A percentile compares a stretch with the other conserved stretches of the same genome.
Conservation (phyloP, 2,797 vertebrate species). For the Aratinga solstitialis region DNA sequence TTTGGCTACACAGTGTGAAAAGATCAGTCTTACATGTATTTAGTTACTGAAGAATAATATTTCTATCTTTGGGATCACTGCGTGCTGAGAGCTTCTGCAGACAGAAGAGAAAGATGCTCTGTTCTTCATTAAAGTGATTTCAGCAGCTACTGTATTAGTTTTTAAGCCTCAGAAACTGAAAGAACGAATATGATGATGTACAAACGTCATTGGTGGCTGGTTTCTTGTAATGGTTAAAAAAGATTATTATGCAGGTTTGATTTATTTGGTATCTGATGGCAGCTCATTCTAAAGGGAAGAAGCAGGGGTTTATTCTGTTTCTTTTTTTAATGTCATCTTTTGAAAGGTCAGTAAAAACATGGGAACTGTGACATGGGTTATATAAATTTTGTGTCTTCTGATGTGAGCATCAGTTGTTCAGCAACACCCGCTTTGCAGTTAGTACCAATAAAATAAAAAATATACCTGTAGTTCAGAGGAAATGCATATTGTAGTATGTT, state of each 20-base stretch:
- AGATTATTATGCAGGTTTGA: not conserved
- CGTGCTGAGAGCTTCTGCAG: not conserved
- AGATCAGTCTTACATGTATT: not conserved
- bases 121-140: not conserved
- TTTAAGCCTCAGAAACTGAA: not conserved
- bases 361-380: not conserved
- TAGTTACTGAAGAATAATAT: not conserved
- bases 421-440: not conserved
- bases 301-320: not conserved
- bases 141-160: not conserved
- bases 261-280: not conserved
- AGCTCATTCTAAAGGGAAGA: not conserved
- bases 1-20: not conserved
- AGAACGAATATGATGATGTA: accelerated
- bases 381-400: not conserved
- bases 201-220: not conserved
- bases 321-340: not conserved
- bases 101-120: not conserved
- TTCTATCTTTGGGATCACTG: not conserved
- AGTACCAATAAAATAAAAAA: not conserved
- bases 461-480: not conserved
- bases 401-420: not conserved
- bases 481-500: not conserved
- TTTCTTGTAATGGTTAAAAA: not conserved
- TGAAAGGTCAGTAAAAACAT: not conserved